Evolutionary conservation across 2,797 vertebrate genomes (phyloP).

Genomic region (Enteromius thamalakanensis): DNA sequence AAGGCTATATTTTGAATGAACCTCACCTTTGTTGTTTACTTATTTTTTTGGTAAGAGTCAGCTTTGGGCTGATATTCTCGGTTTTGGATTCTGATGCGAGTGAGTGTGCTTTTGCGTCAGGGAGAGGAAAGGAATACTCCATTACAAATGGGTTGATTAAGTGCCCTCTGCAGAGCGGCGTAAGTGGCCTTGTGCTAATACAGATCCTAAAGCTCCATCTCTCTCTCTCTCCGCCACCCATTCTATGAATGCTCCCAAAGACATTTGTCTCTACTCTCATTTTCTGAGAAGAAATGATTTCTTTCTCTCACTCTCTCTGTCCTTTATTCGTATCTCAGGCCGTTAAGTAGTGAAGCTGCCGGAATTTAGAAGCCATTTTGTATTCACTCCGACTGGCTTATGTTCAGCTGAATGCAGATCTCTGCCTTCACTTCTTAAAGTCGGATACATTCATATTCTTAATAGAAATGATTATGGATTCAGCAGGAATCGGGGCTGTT

Average conservation of each 20-base stretch:
- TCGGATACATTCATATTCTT: slow-evolving; percentile 74
- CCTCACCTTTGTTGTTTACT: slow-evolving; percentile 25
- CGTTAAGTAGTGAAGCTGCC: slow-evolving; percentile 61
- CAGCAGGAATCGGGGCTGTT: slow-evolving; percentile 66
- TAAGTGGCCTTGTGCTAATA: slow-evolving; percentile 75
- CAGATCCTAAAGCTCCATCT: slow-evolving; percentile 63
- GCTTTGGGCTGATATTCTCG: slow-evolving; percentile 60
- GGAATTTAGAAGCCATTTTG: slow-evolving; percentile 71
- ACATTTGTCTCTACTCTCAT: slow-evolving; percentile 71
- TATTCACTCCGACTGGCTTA: slow-evolving; percentile 70
- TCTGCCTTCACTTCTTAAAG: slow-evolving; percentile 70
- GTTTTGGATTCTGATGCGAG: slow-evolving; percentile 65
- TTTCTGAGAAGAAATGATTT: slow-evolving; percentile 70
- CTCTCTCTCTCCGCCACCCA: slow-evolving; percentile 58
- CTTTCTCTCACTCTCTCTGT: slow-evolving; percentile 63
- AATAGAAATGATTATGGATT: slow-evolving; percentile 77
- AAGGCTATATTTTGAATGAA: slow-evolving; percentile 51
- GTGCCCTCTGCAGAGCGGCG: slow-evolving; percentile 71
- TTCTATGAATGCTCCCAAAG: slow-evolving; percentile 71
- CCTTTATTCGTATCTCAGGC: slow-evolving; percentile 65
- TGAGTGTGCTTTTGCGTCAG: slow-evolving; percentile 61
- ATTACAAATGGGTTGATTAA: slow-evolving; percentile 78
- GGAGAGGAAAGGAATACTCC: slow-evolving; percentile 69
- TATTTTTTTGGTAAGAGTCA: slow-evolving; percentile 53
- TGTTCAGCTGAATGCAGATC: slow-evolving; percentile 75